Conservation (phyloP, 2,888 invertebrate species). For the Chromoteleia sp. region DNA sequence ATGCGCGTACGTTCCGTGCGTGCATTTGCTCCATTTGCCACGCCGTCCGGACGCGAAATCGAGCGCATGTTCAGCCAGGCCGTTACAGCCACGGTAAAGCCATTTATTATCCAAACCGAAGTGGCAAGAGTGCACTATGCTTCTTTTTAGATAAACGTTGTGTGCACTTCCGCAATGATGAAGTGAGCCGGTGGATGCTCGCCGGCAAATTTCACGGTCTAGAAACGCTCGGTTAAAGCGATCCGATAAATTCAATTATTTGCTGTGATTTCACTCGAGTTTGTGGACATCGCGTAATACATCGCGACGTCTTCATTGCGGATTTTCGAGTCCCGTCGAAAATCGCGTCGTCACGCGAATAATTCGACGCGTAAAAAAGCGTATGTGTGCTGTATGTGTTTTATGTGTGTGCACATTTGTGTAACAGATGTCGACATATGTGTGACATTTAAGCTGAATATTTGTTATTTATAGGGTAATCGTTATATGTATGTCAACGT, state of each 20-base stretch:
- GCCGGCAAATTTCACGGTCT: slow-evolving; percentile 70
- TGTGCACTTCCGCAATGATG: slow-evolving; percentile 71
- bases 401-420: no score
- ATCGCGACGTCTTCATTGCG: slow-evolving; percentile 30
- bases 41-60: slow-evolving; percentile 70
- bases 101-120: slow-evolving; percentile 71
- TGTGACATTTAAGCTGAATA: no score
- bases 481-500: no score
- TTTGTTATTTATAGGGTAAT: no score
- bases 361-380: no score
- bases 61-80: slow-evolving; percentile 68
- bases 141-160: slow-evolving; percentile 70
- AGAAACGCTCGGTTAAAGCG: slow-evolving; percentile 64
- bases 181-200: slow-evolving; percentile 64
- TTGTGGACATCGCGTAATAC: slow-evolving; percentile 42
- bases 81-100: slow-evolving; percentile 68
- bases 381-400: no score
- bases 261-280: slow-evolving; percentile 67
- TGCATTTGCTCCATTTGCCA: slow-evolving; percentile 70
- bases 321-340: background rate
- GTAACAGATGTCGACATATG: no score
- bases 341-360: slow-evolving; percentile 16
- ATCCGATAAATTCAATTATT: slow-evolving; percentile 70
- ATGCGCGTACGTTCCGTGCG: slow-evolving; percentile 70
- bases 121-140: slow-evolving; percentile 67